A percentile compares a stretch with the other conserved stretches of the same genome.
Conservation (phyloP, 2,888 invertebrate species). For the Hydropsyche betteni region DNA sequence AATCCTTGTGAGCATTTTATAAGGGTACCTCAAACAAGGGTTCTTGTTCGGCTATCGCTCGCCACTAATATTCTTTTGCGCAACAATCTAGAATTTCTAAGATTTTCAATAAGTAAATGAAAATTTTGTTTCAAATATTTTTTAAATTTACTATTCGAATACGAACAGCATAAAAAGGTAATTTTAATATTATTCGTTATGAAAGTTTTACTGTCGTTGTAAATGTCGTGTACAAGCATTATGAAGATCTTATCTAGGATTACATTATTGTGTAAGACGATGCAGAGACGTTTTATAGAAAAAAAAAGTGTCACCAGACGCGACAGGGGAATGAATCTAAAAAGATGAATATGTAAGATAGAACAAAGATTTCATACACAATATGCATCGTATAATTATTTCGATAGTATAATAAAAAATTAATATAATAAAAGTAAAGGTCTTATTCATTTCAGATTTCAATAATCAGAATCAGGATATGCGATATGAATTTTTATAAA, state of each 20-base stretch:
- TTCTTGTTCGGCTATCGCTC: background rate
- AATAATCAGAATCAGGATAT: too few relatives aligned
- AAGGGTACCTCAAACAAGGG: conserved; percentile 25
- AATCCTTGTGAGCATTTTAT: conserved; percentile 27
- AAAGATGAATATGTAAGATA: background rate
- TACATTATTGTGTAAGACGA: conserved; percentile 48
- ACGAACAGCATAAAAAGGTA: too few relatives aligned
- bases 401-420: background rate
- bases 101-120: too few relatives aligned
- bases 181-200: background rate
- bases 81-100: too few relatives aligned
- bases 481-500: too few relatives aligned
- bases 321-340: conserved; percentile 22
- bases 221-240: conserved; percentile 29
- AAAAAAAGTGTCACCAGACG: conserved; percentile 37
- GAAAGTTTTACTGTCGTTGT: conserved; percentile 9
- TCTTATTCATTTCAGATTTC: too few relatives aligned
- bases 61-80: conserved; percentile 11
- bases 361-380: conserved; percentile 40
- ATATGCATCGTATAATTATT: background rate
- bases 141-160: too few relatives aligned
- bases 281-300: conserved; percentile 38
- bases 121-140: too few relatives aligned
- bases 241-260: conserved; percentile 51
- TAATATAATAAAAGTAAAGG: too few relatives aligned